Evolutionary conservation across 2,113 vertebrate genomes (phyloP).

Genomic region (Eretmochelys imbricata): DNA sequence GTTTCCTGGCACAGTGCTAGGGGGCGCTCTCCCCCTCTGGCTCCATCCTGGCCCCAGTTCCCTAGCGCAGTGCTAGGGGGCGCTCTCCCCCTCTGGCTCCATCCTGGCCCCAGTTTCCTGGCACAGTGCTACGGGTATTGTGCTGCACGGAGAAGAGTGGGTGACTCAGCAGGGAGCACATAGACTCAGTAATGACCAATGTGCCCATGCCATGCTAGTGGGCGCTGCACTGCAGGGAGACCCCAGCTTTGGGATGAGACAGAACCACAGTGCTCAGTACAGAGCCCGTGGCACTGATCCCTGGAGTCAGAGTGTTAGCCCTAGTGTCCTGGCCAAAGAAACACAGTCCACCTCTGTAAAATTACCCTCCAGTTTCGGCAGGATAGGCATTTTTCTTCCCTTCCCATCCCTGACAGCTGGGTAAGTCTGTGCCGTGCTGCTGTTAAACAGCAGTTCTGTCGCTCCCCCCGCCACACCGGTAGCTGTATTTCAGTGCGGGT

Average conservation of each 20-base stretch:
- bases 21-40: no score
- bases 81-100: no score
- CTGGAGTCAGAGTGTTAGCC: not conserved
- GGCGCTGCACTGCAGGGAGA: not conserved
- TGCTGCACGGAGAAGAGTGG: not conserved
- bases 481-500: not conserved
- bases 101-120: no score
- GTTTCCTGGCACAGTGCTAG: no score
- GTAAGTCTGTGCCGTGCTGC: not conserved
- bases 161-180: not conserved
- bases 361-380: not conserved
- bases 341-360: not conserved
- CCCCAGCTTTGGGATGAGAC: not conserved
- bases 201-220: not conserved
- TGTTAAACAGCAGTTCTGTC: not conserved
- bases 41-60: no score
- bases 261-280: not conserved
- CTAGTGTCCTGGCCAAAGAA: not conserved
- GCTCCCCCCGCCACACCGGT: not conserved
- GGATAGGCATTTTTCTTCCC: not conserved
- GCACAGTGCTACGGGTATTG: no score
- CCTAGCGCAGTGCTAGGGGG: not conserved
- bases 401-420: not conserved
- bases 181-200: not conserved
- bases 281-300: not conserved